These are phyloP conservation scores for Chiloscyllium plagiosum DNA, from an alignment of 2,113 vertebrate species.

Conservation along the genomic window DNA sequence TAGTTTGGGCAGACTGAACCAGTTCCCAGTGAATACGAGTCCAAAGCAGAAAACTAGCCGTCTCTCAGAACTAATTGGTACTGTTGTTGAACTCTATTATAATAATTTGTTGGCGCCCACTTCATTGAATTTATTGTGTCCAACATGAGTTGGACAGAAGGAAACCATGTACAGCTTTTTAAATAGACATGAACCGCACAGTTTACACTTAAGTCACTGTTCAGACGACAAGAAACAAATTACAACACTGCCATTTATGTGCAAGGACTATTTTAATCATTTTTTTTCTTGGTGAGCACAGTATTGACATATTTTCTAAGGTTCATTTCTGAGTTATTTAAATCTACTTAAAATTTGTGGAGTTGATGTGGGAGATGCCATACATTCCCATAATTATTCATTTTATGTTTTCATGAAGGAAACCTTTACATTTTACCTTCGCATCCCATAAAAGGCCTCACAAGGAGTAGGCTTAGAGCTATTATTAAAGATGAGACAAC, in stretches of 20 bases:
- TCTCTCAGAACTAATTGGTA: slow-evolving; percentile 16
- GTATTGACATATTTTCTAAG: neutral
- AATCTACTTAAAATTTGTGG: neutral
- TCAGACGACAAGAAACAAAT: neutral
- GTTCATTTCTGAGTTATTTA: neutral
- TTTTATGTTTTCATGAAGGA: neutral
- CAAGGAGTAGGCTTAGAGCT: neutral
- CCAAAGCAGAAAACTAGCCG: neutral
- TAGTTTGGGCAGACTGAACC: neutral
- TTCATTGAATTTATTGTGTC: slow-evolving; percentile 21
- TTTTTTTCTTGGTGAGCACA: neutral
- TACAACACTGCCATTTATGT: neutral
- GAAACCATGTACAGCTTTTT: slow-evolving; percentile 3
- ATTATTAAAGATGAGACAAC: neutral
- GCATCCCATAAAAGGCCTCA: neutral
- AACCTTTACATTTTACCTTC: neutral
- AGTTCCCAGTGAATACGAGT: neutral
- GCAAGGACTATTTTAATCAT: neutral
- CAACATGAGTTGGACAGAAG: neutral
- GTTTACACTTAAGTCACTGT: neutral
- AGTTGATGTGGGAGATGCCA: neutral
- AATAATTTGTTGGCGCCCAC: slow-evolving; percentile 8
- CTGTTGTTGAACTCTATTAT: slow-evolving; percentile 27
- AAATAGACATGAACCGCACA: neutral
- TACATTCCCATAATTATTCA: neutral